Base-by-base conservation (phyloP, 2,113 vertebrate genomes). In the Natator depressus region DNA sequence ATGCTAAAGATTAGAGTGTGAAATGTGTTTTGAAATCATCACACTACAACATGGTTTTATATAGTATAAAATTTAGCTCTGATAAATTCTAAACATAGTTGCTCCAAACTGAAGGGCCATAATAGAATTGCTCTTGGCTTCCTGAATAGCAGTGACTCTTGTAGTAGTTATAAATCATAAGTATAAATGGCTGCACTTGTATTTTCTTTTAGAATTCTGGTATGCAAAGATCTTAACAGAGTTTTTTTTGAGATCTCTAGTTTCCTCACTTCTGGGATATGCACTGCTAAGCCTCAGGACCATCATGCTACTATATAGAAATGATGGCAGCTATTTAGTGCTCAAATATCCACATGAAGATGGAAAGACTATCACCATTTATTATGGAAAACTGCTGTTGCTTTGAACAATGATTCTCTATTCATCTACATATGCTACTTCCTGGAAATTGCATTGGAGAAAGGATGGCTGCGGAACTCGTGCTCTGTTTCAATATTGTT, bases 21-120 rank as follows among this genome's bases (percentile, higher is more conserved):
- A 93, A 76, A 81, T 80, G 72, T 93, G 86, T 84, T 85, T 96
- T 12, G 90, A 88, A 78, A 80, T 88, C 91, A 85, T 93, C 6
- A 57, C 47, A 24, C 72, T 92, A 38, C 62, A 86, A 50, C 89
- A 87, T 83, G 84, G 87, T 91, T 46, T 59, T 5, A 13, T 55
- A 13, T 19, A 16, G 2, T 49, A 42, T 35, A 79, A 53, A 55
- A 55, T 46, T 25, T n/a, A 42, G 1, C 62, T 53, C 42, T 79
- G 78, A 54, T 53, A 79, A 54, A 19, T 53, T 82, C 92, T n/a
- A 8, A 69, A 80, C 2, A 62, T 31, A 7, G 9, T 89, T 89
- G 7, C 75, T 35, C 17, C 59, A 54, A 91, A 69, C 65, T 91
- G 35, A 80, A 84, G 88, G 35, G 46, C 16, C 94, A 80, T 93